Percentiles rank a stretch among this genome's conserved stretches.
Evolutionary conservation across 2,888 invertebrate species (phyloP).

Genomic region (Nezara viridula): DNA sequence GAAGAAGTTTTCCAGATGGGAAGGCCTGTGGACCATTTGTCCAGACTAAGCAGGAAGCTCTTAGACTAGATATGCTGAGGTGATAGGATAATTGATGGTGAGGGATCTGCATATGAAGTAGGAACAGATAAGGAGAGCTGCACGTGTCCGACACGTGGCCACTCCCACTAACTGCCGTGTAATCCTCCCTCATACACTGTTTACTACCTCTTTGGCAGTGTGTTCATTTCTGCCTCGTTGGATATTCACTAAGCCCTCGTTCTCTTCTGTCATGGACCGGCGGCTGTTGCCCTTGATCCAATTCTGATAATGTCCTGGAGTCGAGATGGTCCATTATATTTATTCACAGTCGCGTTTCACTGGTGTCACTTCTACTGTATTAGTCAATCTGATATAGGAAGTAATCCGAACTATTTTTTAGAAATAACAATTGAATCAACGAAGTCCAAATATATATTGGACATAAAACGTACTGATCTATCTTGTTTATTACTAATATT

Average conservation of each 20-base stretch:
- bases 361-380: not conserved
- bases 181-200: slow-evolving; percentile 36
- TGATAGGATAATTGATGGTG: slow-evolving; percentile 26
- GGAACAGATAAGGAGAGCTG: not conserved
- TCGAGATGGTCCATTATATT: not conserved
- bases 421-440: not conserved
- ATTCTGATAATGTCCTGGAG: not conserved
- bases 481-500: too few species aligned
- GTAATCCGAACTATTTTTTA: not conserved
- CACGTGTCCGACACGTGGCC: slow-evolving; percentile 28
- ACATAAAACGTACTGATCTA: too few species aligned
- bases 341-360: not conserved
- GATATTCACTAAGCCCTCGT: slow-evolving; percentile 5
- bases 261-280: not conserved
- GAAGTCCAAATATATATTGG: not conserved
- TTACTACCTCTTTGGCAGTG: not conserved
- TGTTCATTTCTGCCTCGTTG: slow-evolving; percentile 45
- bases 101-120: slow-evolving; percentile 30
- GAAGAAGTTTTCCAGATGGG: not conserved
- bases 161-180: slow-evolving; percentile 45
- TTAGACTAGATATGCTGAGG: not conserved
- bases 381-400: not conserved
- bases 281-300: not conserved
- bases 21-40: not conserved
- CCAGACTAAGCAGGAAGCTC: not conserved